A percentile compares a stretch with the other conserved stretches of the same genome.
phyloP scores from a whole-genome alignment of 2,888 invertebrate species.

The Baronia brevicornis region DNA sequence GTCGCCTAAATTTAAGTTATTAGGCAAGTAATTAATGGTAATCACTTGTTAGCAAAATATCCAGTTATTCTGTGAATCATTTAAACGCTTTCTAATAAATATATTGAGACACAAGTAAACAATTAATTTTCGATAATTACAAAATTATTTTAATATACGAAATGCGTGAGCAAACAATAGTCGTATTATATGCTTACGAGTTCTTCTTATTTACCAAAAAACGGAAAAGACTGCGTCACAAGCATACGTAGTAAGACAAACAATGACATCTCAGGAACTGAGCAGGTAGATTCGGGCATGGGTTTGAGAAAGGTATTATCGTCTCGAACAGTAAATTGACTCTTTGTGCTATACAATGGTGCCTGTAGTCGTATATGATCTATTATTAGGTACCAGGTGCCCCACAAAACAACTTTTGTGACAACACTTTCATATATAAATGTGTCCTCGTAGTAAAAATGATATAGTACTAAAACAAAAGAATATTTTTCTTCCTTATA shows the following conservation, averaged over 20 bases:
- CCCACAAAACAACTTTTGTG: conserved; percentile 9
- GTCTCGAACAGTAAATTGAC: conserved; percentile 12
- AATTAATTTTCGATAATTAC: conserved; percentile 1
- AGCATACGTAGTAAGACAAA: conserved; percentile 5
- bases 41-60: no score
- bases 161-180: not conserved
- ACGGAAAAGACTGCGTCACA: conserved; percentile 3
- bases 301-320: conserved; percentile 2
- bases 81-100: no score
- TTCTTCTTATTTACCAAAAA: not conserved
- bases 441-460: no score
- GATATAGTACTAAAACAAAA: no score
- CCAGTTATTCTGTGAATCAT: no score
- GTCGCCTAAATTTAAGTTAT: no score
- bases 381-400: conserved; percentile 10
- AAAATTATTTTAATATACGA: not conserved
- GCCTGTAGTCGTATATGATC: conserved; percentile 3
- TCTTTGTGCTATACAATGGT: conserved; percentile 8
- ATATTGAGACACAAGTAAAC: conserved; percentile 6
- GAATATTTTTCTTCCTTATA: no score
- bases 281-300: conserved; percentile 11
- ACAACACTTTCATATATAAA: no score
- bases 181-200: not conserved
- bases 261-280: conserved; percentile 4
- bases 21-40: no score